phyloP scores from a whole-genome alignment of 2,888 invertebrate species.

The Pegoplata infirma region DNA sequence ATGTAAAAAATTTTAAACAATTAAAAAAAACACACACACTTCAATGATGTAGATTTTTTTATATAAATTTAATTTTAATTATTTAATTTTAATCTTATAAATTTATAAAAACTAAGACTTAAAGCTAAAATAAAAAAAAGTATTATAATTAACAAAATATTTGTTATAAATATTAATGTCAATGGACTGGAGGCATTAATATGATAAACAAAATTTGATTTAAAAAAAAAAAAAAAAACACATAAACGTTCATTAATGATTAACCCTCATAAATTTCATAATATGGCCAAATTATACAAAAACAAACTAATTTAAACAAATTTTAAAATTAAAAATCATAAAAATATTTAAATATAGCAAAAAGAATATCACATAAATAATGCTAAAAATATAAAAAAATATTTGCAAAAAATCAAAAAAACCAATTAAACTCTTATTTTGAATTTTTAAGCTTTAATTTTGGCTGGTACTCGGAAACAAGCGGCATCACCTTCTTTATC shows the following conservation, averaged over 20 bases:
- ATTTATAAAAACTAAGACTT: conserved; percentile 15
- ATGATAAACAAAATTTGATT: conserved; percentile 38
- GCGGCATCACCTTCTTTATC: conserved; percentile 78
- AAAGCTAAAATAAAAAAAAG: conserved; percentile 31
- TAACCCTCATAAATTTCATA: background rate
- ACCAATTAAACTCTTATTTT: background rate
- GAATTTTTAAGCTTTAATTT: conserved; percentile 78
- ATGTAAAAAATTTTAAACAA: conserved; percentile 10
- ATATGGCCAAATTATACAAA: background rate
- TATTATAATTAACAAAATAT: conserved; percentile 30
- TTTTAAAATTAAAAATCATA: too few species aligned
- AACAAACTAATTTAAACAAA: conserved; percentile 7
- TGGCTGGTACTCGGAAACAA: conserved; percentile 86
- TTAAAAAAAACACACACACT: background rate
- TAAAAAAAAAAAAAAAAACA: conserved; percentile 8
- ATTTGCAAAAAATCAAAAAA: conserved; percentile 49
- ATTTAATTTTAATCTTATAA: background rate
- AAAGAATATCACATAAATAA: conserved; percentile 62
- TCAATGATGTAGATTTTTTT: background rate
- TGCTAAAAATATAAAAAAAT: conserved; percentile 63
- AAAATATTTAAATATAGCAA: conserved; percentile 36
- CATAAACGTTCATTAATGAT: background rate
- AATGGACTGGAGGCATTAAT: conserved; percentile 59
- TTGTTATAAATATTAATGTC: conserved; percentile 53
- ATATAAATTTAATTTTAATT: background rate